phyloP scores from a whole-genome alignment of 2,888 invertebrate genomes.

The Embidobia sp. region DNA sequence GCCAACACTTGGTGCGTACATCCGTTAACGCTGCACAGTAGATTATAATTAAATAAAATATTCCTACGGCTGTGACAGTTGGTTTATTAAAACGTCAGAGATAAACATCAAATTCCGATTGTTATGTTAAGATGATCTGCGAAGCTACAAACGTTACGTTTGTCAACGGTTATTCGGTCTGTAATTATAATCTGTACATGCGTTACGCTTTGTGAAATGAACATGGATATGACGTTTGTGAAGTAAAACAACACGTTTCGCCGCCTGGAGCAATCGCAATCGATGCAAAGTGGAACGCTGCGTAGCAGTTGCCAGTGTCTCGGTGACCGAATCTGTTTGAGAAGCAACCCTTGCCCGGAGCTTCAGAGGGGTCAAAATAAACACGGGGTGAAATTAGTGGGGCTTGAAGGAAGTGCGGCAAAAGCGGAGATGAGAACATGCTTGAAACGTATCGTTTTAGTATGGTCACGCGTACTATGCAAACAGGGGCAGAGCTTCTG shows the following conservation, averaged over 20 bases:
- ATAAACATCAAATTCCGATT: slow-evolving; percentile 3
- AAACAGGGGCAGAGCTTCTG: slow-evolving; percentile 78
- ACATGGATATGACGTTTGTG: slow-evolving; percentile 30
- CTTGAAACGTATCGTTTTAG: slow-evolving; percentile 77
- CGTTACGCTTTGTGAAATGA: slow-evolving; percentile 5
- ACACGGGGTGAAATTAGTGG: slow-evolving; percentile 69
- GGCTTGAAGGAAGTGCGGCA: slow-evolving; percentile 55
- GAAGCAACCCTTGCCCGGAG: slow-evolving; percentile 77
- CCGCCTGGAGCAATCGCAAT: slow-evolving; percentile 43
- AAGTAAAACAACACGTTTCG: slow-evolving; percentile 51
- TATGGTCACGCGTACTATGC: slow-evolving; percentile 78
- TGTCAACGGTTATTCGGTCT: slow-evolving; percentile 23
- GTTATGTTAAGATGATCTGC: slow-evolving; percentile 1
- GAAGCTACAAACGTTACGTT: slow-evolving; percentile 1
- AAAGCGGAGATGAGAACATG: slow-evolving; percentile 63
- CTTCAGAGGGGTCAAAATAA: slow-evolving; percentile 74
- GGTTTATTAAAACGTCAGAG: slow-evolving; percentile 38
- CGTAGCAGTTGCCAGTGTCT: slow-evolving; percentile 66
- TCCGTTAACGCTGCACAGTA: neutral
- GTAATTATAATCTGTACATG: slow-evolving; percentile 23
- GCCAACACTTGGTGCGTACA: no score
- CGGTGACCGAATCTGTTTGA: slow-evolving; percentile 79
- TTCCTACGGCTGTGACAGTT: neutral
- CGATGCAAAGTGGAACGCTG: slow-evolving; percentile 57
- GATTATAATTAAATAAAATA: slow-evolving; percentile 4